Conservation (phyloP, 2,797 vertebrate species). For the Hafferia zeledoni region DNA sequence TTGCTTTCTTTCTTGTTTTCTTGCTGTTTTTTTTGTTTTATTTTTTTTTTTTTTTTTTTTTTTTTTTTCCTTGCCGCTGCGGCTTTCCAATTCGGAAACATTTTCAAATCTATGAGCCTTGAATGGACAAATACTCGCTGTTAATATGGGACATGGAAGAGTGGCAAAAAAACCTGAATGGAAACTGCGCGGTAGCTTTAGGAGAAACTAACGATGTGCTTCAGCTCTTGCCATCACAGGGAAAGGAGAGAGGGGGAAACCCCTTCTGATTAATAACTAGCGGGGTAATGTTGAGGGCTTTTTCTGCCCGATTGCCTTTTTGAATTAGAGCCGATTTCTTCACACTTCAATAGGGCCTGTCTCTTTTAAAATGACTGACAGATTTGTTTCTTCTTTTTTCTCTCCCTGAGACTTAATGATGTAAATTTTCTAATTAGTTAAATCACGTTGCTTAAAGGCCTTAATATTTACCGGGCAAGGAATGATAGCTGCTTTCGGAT, state of each 20-base stretch:
- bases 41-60: neutral
- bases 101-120: conserved; percentile 73
- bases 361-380: conserved; percentile 93
- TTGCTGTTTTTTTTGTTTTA: neutral
- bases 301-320: conserved; percentile 87
- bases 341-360: conserved; percentile 91
- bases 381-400: conserved; percentile 79
- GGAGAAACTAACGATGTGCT: conserved; percentile 68
- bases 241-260: conserved; percentile 63
- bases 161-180: conserved; percentile 76
- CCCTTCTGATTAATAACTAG: conserved; percentile 86
- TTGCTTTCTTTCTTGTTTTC: accelerated
- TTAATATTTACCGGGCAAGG: conserved; percentile 79
- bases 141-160: conserved; percentile 75
- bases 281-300: conserved; percentile 86
- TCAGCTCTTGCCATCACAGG: conserved; percentile 63
- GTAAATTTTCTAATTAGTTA: conserved; percentile 91
- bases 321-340: conserved; percentile 90
- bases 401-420: conserved; percentile 87
- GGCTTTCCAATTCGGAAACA: conserved; percentile 56
- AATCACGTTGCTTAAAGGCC: conserved; percentile 87
- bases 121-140: conserved; percentile 72
- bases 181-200: conserved; percentile 63
- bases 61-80: accelerated
- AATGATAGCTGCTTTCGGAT: conserved; percentile 70